Conservation (phyloP, 2,888 invertebrate genomes). For the Smittia sp. region DNA sequence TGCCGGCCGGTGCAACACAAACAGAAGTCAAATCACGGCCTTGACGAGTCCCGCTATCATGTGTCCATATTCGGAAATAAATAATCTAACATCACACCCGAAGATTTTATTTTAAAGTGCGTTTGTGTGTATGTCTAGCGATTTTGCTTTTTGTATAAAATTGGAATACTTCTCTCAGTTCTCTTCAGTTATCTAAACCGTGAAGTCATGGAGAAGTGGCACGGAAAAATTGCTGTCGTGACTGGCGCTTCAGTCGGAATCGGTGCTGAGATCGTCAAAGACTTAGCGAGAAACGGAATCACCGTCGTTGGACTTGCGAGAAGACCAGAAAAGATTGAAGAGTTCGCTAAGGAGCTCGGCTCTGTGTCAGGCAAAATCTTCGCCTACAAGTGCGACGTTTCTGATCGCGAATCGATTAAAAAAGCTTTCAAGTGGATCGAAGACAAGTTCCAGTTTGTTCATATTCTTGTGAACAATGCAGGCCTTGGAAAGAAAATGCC, state of each 20-base stretch:
- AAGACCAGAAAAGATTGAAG: slow-evolving; percentile 50
- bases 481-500: slow-evolving; percentile 46
- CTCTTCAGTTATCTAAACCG: too few relatives aligned
- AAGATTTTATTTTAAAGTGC: too few relatives aligned
- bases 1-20: too few relatives aligned
- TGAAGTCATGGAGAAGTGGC: neutral
- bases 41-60: too few relatives aligned
- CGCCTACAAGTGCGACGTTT: slow-evolving; percentile 48
- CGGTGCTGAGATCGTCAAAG: neutral
- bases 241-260: neutral
- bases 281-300: slow-evolving; percentile 47
- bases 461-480: slow-evolving; percentile 56
- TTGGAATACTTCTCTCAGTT: too few relatives aligned
- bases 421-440: slow-evolving; percentile 46
- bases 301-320: slow-evolving; percentile 53
- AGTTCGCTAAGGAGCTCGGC: slow-evolving; percentile 5
- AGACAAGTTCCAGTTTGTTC: slow-evolving; percentile 51
- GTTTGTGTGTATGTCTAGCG: too few relatives aligned
- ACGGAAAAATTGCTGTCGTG: neutral
- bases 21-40: too few relatives aligned
- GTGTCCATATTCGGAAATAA: too few relatives aligned
- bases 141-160: too few relatives aligned
- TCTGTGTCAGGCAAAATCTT: slow-evolving; percentile 47
- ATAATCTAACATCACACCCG: too few relatives aligned
- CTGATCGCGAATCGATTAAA: slow-evolving; percentile 46